Conservation (phyloP, 2,888 invertebrate genomes). For the Megaustenia siamemsis region DNA sequence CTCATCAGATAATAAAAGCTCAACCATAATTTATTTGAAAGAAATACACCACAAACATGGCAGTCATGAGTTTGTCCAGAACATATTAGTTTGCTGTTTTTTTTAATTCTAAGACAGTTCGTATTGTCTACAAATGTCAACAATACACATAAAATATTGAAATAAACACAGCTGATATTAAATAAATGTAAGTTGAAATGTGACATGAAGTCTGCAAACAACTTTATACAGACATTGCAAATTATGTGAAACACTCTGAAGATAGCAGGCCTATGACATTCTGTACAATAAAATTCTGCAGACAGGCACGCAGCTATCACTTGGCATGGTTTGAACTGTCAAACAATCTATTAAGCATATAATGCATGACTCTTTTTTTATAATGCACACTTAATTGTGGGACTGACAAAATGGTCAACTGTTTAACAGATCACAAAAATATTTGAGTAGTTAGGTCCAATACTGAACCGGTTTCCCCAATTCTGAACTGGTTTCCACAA, state of each 20-base stretch:
- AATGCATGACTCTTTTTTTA: too few relatives aligned
- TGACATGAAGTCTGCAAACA: not conserved
- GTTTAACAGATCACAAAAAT: too few relatives aligned
- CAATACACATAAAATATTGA: not conserved
- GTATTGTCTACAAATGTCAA: not conserved
- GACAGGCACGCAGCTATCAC: too few relatives aligned
- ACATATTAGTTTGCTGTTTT: not conserved
- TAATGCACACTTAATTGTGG: too few relatives aligned
- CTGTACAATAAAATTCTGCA: too few relatives aligned
- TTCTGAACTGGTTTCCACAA: too few relatives aligned
- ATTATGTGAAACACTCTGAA: not conserved
- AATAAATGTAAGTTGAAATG: not conserved
- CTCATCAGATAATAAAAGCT: not conserved
- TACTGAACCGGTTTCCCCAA: too few relatives aligned
- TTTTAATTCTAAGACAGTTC: conserved; percentile 22
- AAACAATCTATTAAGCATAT: too few relatives aligned
- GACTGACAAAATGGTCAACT: too few relatives aligned
- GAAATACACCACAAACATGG: not conserved
- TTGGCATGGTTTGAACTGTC: too few relatives aligned
- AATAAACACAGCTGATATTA: not conserved
- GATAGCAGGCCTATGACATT: not conserved
- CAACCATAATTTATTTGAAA: not conserved
- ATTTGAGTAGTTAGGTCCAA: too few relatives aligned
- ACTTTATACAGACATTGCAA: not conserved
- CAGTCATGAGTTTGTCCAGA: not conserved